Base-by-base conservation (phyloP, 2,113 vertebrate genomes). In the Progne subis region DNA sequence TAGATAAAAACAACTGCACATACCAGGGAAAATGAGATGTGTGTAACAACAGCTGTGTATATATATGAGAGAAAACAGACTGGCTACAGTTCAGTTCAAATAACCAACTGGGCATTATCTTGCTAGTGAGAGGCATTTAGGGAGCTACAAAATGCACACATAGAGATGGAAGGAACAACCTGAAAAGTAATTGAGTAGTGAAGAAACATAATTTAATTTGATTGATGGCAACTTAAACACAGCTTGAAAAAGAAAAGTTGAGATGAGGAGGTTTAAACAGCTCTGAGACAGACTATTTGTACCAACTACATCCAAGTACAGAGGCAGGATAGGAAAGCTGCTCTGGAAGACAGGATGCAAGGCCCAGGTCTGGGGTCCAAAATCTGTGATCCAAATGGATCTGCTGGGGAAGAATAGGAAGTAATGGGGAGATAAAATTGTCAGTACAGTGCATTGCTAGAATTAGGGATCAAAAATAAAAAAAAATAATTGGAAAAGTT, bases 371-470 rank as follows among this genome's bases (percentile, higher is more conserved):
- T 32, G 14, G 16, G 3, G 32, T 60, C 29, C 41, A 56, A 53
- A 24, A 86, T 57, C 44, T 10, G 1, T n/a, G 29, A 28, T 80
- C 6, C 19, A 31, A 68, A 76, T 1, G 2, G 24, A 69, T 57
- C 59, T 72, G 23, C 53, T 79, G 41, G 14, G 32, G 12, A 44
- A 77, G 7, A 55, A 44, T 0, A 64, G 18, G 52, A 92, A 52
- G 34, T 17, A 53, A 37, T 1, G 0, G 4, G 25, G 12, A 41
- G 5, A n/a, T 14, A 26, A 75, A 67, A 18, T 6, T 55, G 14
- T 21, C 2, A 1, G 18, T 24, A 55, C 14, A 43, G 23, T 1
- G 1, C 18, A 5, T 50, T 63, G 52, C 11, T 47, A 63, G 23
- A 67, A 82, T 23, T 47, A n/a, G 12, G 28, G 5, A 37, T 53